phyloP scores from a whole-genome alignment of 2,888 invertebrate species.

The Oligia fasciuncula region DNA sequence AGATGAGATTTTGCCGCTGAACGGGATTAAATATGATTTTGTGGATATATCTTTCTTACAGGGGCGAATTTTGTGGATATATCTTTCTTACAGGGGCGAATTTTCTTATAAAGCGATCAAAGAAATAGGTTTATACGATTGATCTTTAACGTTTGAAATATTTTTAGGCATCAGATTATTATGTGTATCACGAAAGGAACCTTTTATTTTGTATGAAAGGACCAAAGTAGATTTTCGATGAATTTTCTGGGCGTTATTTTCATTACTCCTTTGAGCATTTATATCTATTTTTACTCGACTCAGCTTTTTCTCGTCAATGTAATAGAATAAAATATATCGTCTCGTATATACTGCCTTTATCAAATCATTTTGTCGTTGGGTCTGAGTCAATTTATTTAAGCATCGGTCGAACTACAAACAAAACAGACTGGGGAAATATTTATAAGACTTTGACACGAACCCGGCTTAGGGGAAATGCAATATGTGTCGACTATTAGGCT shows the following conservation, averaged over 20 bases:
- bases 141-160: neutral
- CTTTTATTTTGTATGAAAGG: neutral
- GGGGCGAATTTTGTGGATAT: slow-evolving; percentile 5
- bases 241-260: neutral
- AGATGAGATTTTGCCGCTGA: neutral
- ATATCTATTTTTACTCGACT: neutral
- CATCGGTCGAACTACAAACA: slow-evolving; percentile 26
- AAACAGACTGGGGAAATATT: slow-evolving; percentile 27
- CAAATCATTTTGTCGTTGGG: slow-evolving; percentile 25
- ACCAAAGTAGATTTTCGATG: neutral
- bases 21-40: slow-evolving; percentile 35
- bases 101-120: slow-evolving; percentile 6
- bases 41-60: slow-evolving; percentile 9
- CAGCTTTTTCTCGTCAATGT: neutral
- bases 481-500: slow-evolving; percentile 15
- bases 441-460: slow-evolving; percentile 31
- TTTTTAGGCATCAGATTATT: neutral
- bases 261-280: neutral
- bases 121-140: neutral
- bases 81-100: neutral
- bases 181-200: neutral
- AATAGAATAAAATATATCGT: slow-evolving; percentile 7
- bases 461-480: slow-evolving; percentile 6
- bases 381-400: slow-evolving; percentile 44
- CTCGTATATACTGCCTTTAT: slow-evolving; percentile 4